phyloP scores from a whole-genome alignment of 2,113 vertebrate species.

The Myotis yumanensis region DNA sequence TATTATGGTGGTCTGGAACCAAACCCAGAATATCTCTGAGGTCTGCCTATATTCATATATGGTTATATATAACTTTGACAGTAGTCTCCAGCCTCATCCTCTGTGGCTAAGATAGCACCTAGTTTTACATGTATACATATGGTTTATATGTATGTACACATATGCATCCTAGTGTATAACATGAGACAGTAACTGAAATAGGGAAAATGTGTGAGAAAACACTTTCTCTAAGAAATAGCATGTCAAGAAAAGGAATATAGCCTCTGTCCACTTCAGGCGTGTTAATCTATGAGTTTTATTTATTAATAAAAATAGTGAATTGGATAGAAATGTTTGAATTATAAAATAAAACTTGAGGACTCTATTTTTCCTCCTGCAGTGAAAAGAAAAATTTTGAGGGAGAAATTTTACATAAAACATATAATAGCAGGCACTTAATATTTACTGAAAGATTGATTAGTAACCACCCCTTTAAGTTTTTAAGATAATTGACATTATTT shows the following conservation, averaged over 20 bases:
- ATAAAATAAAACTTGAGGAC: neutral
- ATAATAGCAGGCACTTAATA: neutral
- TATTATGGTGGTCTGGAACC: neutral
- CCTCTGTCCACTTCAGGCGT: neutral
- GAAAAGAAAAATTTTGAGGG: neutral
- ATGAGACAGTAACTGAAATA: neutral
- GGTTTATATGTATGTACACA: neutral
- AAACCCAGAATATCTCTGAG: neutral
- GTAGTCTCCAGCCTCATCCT: neutral
- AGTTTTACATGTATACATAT: neutral
- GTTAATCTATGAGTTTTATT: neutral
- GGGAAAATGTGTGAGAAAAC: neutral
- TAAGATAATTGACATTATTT: conserved; percentile 23
- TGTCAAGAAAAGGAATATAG: neutral
- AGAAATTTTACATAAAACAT: neutral
- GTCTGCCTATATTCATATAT: neutral
- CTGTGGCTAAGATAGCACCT: neutral
- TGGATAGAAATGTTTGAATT: neutral
- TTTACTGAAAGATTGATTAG: neutral
- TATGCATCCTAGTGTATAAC: neutral
- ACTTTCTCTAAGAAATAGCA: neutral
- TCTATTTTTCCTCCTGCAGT: neutral
- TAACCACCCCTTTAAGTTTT: neutral
- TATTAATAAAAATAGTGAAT: neutral
- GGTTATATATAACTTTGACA: neutral